Conservation (phyloP, 2,888 invertebrate genomes). For the Brachyopa scutellaris region DNA sequence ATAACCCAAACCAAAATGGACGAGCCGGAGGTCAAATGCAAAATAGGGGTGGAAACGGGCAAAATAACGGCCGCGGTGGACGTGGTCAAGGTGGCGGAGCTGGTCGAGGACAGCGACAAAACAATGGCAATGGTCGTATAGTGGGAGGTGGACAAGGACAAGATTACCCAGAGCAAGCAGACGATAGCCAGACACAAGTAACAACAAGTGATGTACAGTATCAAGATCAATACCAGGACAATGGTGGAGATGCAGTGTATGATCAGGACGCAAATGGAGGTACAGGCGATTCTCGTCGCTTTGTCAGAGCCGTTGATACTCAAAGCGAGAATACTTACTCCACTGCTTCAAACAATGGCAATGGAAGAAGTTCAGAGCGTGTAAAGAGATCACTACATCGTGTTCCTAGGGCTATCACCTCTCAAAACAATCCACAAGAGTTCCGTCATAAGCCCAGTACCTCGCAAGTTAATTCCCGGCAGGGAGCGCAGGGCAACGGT, state of each 20-base stretch:
- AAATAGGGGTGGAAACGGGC: not conserved
- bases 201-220: not conserved
- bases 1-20: not conserved
- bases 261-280: not conserved
- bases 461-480: too few relatives aligned
- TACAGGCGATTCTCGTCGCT: not conserved
- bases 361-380: too few relatives aligned
- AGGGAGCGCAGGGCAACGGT: too few relatives aligned
- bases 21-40: not conserved
- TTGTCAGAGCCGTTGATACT: too few relatives aligned
- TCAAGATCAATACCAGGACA: not conserved
- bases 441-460: not conserved
- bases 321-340: too few relatives aligned
- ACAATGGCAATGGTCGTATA: too few relatives aligned
- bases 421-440: not conserved
- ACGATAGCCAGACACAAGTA: not conserved
- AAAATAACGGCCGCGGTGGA: slow-evolving; percentile 6
- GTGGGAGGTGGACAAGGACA: not conserved
- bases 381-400: too few relatives aligned
- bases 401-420: not conserved
- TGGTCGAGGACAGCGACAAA: not conserved
- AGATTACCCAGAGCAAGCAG: not conserved
- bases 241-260: not conserved
- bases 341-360: too few relatives aligned
- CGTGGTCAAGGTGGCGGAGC: slow-evolving; percentile 1